Conservation (phyloP, 2,888 invertebrate genomes). For the Coleophora flavipennella region DNA sequence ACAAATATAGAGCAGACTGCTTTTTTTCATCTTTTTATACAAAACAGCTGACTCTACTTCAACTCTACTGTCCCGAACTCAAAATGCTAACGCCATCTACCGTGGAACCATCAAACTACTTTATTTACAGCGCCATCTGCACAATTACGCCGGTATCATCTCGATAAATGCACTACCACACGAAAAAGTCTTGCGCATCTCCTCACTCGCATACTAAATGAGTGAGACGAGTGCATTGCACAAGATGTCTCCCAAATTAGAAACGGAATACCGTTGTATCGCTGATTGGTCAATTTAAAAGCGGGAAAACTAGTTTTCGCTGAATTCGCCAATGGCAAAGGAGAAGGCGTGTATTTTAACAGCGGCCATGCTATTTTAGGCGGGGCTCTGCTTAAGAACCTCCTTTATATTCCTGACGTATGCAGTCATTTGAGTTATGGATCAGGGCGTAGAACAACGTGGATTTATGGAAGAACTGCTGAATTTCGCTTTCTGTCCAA, state of each 20-base stretch:
- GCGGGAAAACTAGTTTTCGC: constrained; percentile 41
- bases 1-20: too few species aligned
- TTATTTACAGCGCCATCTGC: constrained; percentile 47
- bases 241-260: constrained; percentile 49
- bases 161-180: constrained; percentile 31
- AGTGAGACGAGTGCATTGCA: constrained; percentile 43
- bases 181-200: constrained; percentile 28
- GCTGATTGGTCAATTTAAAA: constrained; percentile 55
- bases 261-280: constrained; percentile 39
- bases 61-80: neutral
- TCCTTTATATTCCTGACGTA: constrained; percentile 70
- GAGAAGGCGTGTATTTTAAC: constrained; percentile 34
- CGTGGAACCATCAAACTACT: constrained; percentile 30
- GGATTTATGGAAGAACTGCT: constrained; percentile 53
- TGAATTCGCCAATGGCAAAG: constrained; percentile 48
- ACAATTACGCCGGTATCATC: constrained; percentile 16
- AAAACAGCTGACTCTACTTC: constrained; percentile 7
- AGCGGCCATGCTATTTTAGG: constrained; percentile 67
- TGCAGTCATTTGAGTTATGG: constrained; percentile 68
- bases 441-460: constrained; percentile 57
- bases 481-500: constrained; percentile 36
- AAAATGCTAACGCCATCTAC: constrained; percentile 25
- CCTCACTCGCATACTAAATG: constrained; percentile 39
- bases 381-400: constrained; percentile 52
- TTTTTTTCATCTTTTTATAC: too few species aligned